phyloP scores from a whole-genome alignment of 2,888 invertebrate species.

The Ceratothoa steindachneri region DNA sequence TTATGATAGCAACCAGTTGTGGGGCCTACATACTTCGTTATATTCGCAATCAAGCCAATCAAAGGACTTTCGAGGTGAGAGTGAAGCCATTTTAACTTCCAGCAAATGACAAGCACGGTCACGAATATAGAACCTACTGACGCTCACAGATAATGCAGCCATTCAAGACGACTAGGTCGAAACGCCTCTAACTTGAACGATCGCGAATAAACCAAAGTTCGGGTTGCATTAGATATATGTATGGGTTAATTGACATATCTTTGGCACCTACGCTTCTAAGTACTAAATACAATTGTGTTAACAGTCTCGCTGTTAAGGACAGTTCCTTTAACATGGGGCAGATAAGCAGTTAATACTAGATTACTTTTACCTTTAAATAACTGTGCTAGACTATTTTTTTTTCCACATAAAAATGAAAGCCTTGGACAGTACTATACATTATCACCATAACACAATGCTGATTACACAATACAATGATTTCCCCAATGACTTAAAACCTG shows the following conservation, averaged over 20 bases:
- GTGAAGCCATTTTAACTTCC: too few species aligned
- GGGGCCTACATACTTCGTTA: too few species aligned
- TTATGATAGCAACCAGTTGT: too few species aligned
- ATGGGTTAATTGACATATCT: background rate
- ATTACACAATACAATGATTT: background rate
- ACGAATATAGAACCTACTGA: too few species aligned
- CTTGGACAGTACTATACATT: background rate
- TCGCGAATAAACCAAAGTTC: background rate
- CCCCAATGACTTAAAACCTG: too few species aligned
- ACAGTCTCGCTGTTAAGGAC: background rate
- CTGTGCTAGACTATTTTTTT: background rate
- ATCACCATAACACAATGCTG: background rate
- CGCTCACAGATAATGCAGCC: too few species aligned
- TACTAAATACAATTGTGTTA: slow-evolving; percentile 3
- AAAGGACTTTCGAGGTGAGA: too few species aligned
- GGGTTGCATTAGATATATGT: background rate
- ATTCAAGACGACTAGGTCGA: too few species aligned
- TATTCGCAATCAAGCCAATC: too few species aligned
- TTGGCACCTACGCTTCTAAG: slow-evolving; percentile 13
- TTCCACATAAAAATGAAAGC: background rate
- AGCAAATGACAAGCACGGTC: too few species aligned
- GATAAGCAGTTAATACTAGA: background rate
- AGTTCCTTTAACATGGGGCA: background rate
- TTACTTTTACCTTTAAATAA: background rate
- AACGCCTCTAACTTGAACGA: too few species aligned